Conservation (phyloP, 2,888 invertebrate genomes). For the Drosophila acutilabella region DNA sequence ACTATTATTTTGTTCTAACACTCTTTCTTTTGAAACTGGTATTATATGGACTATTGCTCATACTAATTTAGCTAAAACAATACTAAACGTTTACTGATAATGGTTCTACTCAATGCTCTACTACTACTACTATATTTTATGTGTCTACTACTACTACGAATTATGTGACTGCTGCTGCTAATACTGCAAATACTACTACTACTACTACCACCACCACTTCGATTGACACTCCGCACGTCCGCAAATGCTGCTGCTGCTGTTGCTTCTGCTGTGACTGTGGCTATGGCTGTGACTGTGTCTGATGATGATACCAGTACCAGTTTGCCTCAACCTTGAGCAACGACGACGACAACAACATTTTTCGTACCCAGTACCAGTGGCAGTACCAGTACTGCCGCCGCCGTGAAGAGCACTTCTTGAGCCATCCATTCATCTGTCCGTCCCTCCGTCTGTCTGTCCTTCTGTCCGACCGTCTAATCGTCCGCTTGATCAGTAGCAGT, state of each 20-base stretch:
- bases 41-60: too few species aligned
- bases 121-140: neutral
- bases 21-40: too few species aligned
- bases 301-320: constrained; percentile 68
- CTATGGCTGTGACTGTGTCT: constrained; percentile 13
- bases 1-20: too few species aligned
- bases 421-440: constrained; percentile 39
- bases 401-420: constrained; percentile 75
- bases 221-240: constrained; percentile 2
- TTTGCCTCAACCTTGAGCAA: constrained; percentile 72
- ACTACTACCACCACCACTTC: constrained; percentile 5
- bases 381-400: constrained; percentile 31
- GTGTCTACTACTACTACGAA: neutral
- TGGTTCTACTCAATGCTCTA: neutral
- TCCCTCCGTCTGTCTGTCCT: constrained; percentile 7
- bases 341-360: constrained; percentile 59
- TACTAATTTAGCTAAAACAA: too few species aligned
- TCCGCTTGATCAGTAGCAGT: constrained; percentile 37
- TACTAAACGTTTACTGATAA: neutral
- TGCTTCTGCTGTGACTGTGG: neutral
- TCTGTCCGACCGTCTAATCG: constrained; percentile 1
- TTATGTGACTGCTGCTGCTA: neutral
- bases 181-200: neutral
- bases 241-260: constrained; percentile 31
- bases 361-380: constrained; percentile 58